phyloP scores from a whole-genome alignment of 1,140 invertebrate genomes.

The Papilio aristodemus region DNA sequence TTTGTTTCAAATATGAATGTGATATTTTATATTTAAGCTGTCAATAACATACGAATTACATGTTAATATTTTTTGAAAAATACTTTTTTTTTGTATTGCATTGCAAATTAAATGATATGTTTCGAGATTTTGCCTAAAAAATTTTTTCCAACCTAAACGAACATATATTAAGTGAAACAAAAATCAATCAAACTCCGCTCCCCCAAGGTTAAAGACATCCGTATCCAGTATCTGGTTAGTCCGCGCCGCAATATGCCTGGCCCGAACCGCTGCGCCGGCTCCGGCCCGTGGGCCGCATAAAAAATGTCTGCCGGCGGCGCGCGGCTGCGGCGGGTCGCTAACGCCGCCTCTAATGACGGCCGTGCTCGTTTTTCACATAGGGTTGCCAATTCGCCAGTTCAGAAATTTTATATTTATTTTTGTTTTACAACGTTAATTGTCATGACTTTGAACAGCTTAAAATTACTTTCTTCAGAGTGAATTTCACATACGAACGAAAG shows the following conservation, averaged over 20 bases:
- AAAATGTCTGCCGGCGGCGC: slow-evolving; percentile 69
- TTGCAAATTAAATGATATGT: neutral
- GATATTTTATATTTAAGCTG: too few relatives aligned
- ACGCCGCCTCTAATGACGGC: slow-evolving; percentile 72
- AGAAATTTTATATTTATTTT: too few relatives aligned
- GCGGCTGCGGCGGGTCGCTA: slow-evolving; percentile 62
- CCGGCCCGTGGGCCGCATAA: slow-evolving; percentile 71
- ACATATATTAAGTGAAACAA: slow-evolving; percentile 17
- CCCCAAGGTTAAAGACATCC: slow-evolving; percentile 44
- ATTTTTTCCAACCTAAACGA: slow-evolving; percentile 4
- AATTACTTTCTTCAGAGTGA: too few relatives aligned
- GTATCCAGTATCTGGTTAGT: slow-evolving; percentile 47
- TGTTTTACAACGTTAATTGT: too few relatives aligned
- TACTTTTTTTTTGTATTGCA: too few relatives aligned
- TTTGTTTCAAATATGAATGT: too few relatives aligned
- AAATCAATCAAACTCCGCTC: slow-evolving; percentile 33
- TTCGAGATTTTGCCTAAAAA: neutral
- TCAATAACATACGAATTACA: too few relatives aligned
- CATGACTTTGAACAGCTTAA: too few relatives aligned
- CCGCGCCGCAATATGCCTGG: slow-evolving; percentile 55
- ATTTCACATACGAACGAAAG: too few relatives aligned
- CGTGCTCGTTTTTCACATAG: slow-evolving; percentile 46
- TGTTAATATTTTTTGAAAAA: too few relatives aligned
- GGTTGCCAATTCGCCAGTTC: slow-evolving; percentile 33
- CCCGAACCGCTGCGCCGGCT: slow-evolving; percentile 55